These are phyloP conservation scores for Pangasius mekongensis DNA, from an alignment of 2,797 vertebrate genomes.

Conservation along the genomic window DNA sequence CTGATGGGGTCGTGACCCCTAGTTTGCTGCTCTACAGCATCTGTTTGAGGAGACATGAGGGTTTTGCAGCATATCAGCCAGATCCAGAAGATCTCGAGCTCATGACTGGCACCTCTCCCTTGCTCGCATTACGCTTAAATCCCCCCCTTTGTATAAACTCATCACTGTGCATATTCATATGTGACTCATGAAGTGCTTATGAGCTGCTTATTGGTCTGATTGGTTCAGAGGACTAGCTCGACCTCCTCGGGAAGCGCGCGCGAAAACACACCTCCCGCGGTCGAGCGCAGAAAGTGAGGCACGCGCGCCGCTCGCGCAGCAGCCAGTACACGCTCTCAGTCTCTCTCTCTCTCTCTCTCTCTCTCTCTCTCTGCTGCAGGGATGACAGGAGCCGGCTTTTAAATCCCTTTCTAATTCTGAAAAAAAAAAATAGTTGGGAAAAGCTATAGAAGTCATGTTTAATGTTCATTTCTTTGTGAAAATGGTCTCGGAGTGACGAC, in stretches of 20 bases:
- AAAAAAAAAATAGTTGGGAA: neutral
- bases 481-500: slow-evolving; percentile 68
- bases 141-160: neutral
- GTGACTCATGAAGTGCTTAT: neutral
- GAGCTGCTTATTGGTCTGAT: slow-evolving; percentile 50
- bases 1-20: neutral
- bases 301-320: slow-evolving; percentile 65
- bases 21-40: neutral
- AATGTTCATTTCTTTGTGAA: neutral
- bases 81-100: neutral
- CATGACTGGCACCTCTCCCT: neutral
- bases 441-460: neutral
- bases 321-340: neutral
- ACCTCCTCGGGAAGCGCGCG: slow-evolving; percentile 74
- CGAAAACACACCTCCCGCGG: slow-evolving; percentile 72
- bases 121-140: neutral
- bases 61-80: neutral
- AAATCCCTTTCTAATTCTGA: neutral
- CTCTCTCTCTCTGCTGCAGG: neutral
- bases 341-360: neutral
- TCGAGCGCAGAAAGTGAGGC: slow-evolving; percentile 57
- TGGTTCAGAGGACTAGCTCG: slow-evolving; percentile 63
- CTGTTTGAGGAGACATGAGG: neutral
- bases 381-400: neutral
- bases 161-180: neutral